phyloP scores from a whole-genome alignment of 2,888 invertebrate species.

The Antheraea yamamai region DNA sequence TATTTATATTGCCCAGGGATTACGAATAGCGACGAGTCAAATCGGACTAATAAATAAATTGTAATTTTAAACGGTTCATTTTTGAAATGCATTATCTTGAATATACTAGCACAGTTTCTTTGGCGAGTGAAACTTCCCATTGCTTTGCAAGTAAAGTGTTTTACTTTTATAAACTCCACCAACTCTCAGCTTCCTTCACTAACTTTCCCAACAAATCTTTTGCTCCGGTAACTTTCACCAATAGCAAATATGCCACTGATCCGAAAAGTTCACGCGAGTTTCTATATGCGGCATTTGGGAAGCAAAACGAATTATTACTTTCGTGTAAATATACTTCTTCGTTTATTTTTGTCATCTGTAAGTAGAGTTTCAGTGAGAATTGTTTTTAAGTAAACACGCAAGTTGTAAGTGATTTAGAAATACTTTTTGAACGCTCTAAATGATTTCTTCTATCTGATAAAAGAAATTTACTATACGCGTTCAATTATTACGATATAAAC shows the following conservation, averaged over 20 bases:
- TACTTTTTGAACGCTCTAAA: neutral
- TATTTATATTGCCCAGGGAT: no score
- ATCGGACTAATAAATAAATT: no score
- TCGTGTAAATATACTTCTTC: neutral
- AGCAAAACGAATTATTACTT: slow-evolving; percentile 21
- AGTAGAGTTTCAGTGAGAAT: slow-evolving; percentile 4
- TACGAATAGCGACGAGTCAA: no score
- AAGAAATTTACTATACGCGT: neutral
- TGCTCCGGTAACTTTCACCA: slow-evolving; percentile 21
- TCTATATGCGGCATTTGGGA: slow-evolving; percentile 21
- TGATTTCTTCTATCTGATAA: neutral
- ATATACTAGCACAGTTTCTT: neutral
- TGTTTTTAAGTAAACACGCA: slow-evolving; percentile 1
- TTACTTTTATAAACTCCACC: slow-evolving; percentile 38
- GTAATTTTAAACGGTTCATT: neutral
- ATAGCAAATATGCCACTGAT: slow-evolving; percentile 25
- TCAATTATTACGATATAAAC: no score
- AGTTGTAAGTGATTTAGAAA: neutral
- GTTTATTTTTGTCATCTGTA: slow-evolving; percentile 12
- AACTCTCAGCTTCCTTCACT: slow-evolving; percentile 21
- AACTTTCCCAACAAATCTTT: slow-evolving; percentile 35
- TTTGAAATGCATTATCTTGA: neutral
- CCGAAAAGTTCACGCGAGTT: slow-evolving; percentile 22
- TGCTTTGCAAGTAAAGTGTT: slow-evolving; percentile 33
- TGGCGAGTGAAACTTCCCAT: slow-evolving; percentile 1